Conservation (phyloP, 2,113 vertebrate genomes). For the Callipepla squamata region DNA sequence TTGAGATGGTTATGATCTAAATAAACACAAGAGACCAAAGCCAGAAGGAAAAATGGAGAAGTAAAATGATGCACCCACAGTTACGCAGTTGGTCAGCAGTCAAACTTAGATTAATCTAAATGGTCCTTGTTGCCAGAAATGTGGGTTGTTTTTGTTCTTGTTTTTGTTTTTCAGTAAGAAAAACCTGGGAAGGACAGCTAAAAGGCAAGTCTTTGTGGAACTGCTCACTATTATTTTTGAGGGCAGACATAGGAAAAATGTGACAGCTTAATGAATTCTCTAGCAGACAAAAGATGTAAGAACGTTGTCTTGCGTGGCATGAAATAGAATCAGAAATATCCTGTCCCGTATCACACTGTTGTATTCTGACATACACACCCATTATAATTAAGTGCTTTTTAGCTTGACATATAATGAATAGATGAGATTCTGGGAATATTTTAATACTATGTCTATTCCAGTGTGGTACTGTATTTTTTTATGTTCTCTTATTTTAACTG, state of each 20-base stretch:
- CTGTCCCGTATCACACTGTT: not conserved
- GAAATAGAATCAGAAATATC: slow-evolving; percentile 3
- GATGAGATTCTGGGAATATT: not conserved
- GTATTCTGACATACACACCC: not conserved
- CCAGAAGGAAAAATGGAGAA: not conserved
- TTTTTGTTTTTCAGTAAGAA: not conserved
- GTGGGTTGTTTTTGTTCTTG: no score
- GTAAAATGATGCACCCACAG: not conserved
- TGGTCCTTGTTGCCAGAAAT: not conserved
- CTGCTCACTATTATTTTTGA: not conserved
- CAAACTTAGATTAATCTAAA: not conserved
- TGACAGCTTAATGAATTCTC: not conserved
- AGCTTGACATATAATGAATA: not conserved
- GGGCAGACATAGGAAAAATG: not conserved
- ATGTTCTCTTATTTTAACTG: not conserved
- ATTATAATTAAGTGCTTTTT: not conserved
- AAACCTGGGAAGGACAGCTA: not conserved
- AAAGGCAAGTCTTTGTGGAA: not conserved
- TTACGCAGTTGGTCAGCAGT: not conserved
- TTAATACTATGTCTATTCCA: not conserved
- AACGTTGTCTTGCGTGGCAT: fast-evolving
- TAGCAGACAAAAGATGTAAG: not conserved
- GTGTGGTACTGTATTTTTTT: not conserved
- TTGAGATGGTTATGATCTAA: not conserved
- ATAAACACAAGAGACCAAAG: not conserved